Base-by-base conservation (phyloP, 2,888 invertebrate species). In the Acanthosoma haemorrhoidale region DNA sequence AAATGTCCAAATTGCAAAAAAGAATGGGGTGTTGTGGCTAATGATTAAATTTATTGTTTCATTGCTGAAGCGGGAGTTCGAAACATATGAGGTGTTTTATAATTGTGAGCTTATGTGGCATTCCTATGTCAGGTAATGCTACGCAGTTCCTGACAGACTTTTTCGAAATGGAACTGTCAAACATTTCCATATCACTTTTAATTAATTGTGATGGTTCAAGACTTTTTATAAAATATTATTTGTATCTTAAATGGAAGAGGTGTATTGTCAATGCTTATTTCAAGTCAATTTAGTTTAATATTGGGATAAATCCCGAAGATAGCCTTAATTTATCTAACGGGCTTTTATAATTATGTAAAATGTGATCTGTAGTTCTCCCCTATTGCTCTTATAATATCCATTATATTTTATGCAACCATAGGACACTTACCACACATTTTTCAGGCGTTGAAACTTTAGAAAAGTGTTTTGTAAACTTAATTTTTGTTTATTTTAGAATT, bases 1-100 rank as follows among this genome's bases (percentile, higher is more conserved):
- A 72, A 70, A 38, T 72, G 72, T 41, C 72, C 72, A 13, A 29
- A 41, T 38, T 72, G 72, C 57, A 70, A 72, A 67, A 32, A 38
- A 21, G 51, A 58, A 25, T 70, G 70, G 70, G 57, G 61, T n/a
- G 68, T 43, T 29, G 57, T 57, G 18, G 57, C 21, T 32, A 36
- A 64, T 32, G 64, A 64, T 43, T 43, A 64, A 64, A 64, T 25
- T 21, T 25, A 51, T n/a, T 51, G 29, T 51, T 21, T 25, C n/a
- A n/a, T 51, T 1, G n/a, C 25, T 36, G 36, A 61, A 61, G 32
- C 36, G 61, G 61, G 36, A 34, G 61, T 61, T 61, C 16, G 31
- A 39, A 39, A 25, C 25, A 15, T 39, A 41, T 63, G 63, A 63
- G 8, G 21, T 41, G 41, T 67, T 51, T 67, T 32, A 51, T 67